These are phyloP conservation scores for Steinernema scapterisci DNA, from an alignment of 2,888 invertebrate genomes.

Conservation along the genomic window DNA sequence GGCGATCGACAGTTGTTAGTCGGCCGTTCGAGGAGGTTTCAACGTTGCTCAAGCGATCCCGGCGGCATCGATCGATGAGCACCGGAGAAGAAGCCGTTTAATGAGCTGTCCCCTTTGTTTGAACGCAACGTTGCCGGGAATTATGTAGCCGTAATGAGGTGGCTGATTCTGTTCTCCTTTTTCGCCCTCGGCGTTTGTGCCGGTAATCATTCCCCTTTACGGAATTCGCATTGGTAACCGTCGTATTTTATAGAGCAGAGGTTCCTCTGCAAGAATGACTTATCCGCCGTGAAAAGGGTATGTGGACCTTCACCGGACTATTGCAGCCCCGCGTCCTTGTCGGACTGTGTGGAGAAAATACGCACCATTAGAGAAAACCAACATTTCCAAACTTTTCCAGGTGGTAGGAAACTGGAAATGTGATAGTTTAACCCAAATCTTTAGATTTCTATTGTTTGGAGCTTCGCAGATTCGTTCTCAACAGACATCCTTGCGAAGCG, in stretches of 20 bases:
- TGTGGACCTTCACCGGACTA: neutral
- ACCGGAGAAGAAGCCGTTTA: neutral
- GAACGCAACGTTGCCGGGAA: conserved; percentile 1
- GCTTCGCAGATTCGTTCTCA: neutral
- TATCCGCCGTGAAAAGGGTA: neutral
- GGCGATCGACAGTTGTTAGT: conserved; percentile 19
- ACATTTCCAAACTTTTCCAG: neutral
- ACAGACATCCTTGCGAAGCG: neutral
- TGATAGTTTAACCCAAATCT: neutral
- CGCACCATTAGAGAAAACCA: neutral
- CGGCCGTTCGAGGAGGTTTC: conserved; percentile 25
- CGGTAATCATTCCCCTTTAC: neutral
- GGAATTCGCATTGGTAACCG: neutral
- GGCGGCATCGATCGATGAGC: conserved; percentile 18
- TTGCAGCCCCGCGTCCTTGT: neutral
- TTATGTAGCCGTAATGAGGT: conserved; percentile 29
- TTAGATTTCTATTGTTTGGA: conserved; percentile 12
- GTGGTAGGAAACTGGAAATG: neutral
- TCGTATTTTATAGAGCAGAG: no score
- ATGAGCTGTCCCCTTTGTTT: conserved; percentile 20
- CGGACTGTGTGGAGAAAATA: conserved; percentile 5
- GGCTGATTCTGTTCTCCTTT: neutral
- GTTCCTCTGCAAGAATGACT: neutral
- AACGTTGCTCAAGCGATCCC: conserved; percentile 30
- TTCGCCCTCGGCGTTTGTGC: neutral